Evolutionary conservation across 2,888 invertebrate species (phyloP).

Genomic region (Lacanobia wlatinum): DNA sequence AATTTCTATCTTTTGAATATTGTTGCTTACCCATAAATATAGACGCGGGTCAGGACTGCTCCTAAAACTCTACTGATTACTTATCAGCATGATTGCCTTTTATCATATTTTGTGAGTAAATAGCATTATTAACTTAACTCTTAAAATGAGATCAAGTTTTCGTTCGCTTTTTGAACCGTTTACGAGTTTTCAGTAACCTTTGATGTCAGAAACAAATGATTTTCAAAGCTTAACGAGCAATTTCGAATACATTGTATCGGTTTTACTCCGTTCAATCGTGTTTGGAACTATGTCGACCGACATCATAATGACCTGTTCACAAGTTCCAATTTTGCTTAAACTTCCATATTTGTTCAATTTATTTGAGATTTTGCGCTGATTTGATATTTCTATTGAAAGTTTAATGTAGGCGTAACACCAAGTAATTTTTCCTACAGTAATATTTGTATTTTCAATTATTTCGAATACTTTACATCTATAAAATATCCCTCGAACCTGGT

Average conservation of each 20-base stretch:
- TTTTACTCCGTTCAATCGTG: neutral
- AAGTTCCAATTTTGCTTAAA: neutral
- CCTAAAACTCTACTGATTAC: conserved; percentile 22
- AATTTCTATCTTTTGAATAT: conserved; percentile 56
- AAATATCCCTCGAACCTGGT: too few relatives aligned
- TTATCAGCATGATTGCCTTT: conserved; percentile 21
- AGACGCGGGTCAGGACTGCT: conserved; percentile 5
- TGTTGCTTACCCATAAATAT: conserved; percentile 29
- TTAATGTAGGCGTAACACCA: too few relatives aligned
- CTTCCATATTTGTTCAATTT: neutral
- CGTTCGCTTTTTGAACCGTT: neutral
- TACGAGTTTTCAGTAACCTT: conserved; percentile 11
- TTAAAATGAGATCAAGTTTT: conserved; percentile 17
- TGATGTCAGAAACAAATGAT: neutral
- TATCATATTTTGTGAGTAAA: conserved; percentile 6
- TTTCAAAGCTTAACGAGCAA: conserved; percentile 20
- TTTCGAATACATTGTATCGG: neutral
- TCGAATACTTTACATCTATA: too few relatives aligned
- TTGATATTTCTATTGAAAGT: too few relatives aligned
- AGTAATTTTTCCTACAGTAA: too few relatives aligned
- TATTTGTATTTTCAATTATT: too few relatives aligned
- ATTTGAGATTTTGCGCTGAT: neutral
- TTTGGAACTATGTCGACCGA: conserved; percentile 4
- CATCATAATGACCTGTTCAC: conserved; percentile 6
- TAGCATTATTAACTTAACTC: conserved; percentile 17